These are phyloP conservation scores for Macrophya annulata DNA, from an alignment of 2,888 invertebrate genomes.

Conservation along the genomic window DNA sequence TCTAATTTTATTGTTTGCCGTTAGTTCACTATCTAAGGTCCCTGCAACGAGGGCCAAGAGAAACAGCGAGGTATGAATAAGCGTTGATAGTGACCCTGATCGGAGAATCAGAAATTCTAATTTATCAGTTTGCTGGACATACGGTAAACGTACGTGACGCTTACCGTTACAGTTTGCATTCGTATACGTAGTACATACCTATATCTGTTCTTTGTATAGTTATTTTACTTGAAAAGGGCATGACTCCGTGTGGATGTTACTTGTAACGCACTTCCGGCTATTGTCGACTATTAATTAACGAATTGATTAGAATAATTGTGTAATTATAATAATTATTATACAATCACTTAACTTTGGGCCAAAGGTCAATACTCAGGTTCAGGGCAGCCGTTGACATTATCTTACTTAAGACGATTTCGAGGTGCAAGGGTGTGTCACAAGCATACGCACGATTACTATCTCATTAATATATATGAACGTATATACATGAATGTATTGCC, in stretches of 20 bases:
- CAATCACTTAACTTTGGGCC: conserved; percentile 71
- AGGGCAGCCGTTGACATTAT: conserved; percentile 70
- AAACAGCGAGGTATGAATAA: conserved; percentile 41
- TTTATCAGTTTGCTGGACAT: conserved; percentile 32
- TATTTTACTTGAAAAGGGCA: conserved; percentile 61
- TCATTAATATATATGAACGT: not conserved
- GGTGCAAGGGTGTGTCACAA: not conserved
- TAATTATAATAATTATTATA: conserved; percentile 76
- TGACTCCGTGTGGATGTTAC: conserved; percentile 27
- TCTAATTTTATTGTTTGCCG: conserved; percentile 41
- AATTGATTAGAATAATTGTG: conserved; percentile 71
- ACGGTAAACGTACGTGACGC: conserved; percentile 27
- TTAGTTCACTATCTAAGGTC: conserved; percentile 33
- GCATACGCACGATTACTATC: not conserved
- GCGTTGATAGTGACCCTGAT: conserved; percentile 64
- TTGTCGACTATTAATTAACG: conserved; percentile 71
- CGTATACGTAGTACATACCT: too few species aligned
- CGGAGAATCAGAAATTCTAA: conserved; percentile 52
- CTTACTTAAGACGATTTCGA: conserved; percentile 6
- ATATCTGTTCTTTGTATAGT: conserved; percentile 33
- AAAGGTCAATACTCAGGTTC: conserved; percentile 70
- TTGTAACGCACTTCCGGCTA: conserved; percentile 71
- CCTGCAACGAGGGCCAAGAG: not conserved
- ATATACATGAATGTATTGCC: not conserved
- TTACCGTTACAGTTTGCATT: conserved; percentile 35